phyloP scores from a whole-genome alignment of 2,113 vertebrate genomes.

The Corydoras sp. region DNA sequence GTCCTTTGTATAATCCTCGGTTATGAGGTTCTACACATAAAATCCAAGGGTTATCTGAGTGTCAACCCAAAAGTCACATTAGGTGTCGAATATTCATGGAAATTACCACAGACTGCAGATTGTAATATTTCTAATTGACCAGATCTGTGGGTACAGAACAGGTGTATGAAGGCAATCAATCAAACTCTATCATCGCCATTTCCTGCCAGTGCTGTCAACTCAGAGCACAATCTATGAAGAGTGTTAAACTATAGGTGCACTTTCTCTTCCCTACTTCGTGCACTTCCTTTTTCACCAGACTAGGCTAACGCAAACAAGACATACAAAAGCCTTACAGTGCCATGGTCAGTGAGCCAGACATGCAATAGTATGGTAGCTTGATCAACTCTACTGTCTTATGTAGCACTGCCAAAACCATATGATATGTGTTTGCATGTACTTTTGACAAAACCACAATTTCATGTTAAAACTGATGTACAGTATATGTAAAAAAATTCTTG shows the following conservation, averaged over 20 bases:
- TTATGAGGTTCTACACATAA: neutral
- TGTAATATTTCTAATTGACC: neutral
- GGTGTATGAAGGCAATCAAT: conserved; percentile 42
- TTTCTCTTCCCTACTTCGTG: conserved; percentile 23
- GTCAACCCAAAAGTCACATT: neutral
- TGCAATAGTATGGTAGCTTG: neutral
- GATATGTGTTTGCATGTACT: conserved; percentile 3
- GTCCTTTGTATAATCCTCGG: too few relatives aligned
- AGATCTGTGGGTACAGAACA: conserved; percentile 15
- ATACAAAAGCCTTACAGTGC: conserved; percentile 33
- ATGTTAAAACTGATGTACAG: too few relatives aligned
- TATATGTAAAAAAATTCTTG: too few relatives aligned
- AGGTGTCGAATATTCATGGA: neutral
- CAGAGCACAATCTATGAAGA: neutral
- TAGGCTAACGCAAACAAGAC: conserved; percentile 29
- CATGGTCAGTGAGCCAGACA: conserved; percentile 16
- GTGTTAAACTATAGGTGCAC: conserved; percentile 15
- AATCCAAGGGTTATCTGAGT: neutral
- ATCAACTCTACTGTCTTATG: neutral
- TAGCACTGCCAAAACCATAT: neutral
- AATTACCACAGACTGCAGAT: neutral
- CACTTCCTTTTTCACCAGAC: conserved; percentile 26
- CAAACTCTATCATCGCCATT: conserved; percentile 34
- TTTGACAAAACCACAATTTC: neutral
- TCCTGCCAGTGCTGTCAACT: conserved; percentile 3